Conservation (phyloP, 2,113 vertebrate species). For the Sturnus vulgaris region DNA sequence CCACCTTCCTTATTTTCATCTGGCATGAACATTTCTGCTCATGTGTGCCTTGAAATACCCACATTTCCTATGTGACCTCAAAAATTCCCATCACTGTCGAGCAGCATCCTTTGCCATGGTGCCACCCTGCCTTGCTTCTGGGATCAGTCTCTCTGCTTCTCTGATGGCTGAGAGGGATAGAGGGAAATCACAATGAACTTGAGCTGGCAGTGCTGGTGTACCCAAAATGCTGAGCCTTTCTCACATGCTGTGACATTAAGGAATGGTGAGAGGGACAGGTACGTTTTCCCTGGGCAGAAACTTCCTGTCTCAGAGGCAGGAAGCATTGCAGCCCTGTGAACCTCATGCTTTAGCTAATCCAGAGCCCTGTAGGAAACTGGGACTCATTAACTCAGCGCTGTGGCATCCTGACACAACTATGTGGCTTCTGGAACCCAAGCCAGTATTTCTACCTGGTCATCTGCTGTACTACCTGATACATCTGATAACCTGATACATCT, state of each 20-base stretch:
- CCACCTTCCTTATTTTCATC: background rate
- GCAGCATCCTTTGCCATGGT: background rate
- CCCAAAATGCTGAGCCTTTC: background rate
- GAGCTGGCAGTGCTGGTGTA: no score
- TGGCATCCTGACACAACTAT: background rate
- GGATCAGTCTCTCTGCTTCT: no score
- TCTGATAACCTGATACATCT: background rate
- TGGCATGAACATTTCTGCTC: background rate
- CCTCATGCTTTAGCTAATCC: background rate
- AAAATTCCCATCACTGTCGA: background rate
- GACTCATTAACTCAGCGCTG: background rate
- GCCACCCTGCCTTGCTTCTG: background rate
- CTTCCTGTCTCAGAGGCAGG: background rate
- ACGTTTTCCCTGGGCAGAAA: background rate
- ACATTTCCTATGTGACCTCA: rapidly evolving
- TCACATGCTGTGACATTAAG: rapidly evolving
- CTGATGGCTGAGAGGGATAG: background rate
- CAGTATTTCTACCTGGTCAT: background rate
- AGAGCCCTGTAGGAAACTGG: background rate
- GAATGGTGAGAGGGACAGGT: background rate
- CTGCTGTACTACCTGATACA: background rate
- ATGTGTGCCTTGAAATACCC: background rate
- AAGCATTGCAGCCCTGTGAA: background rate
- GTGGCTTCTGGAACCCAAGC: background rate
- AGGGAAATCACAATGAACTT: rapidly evolving